A percentile compares a stretch with the other conserved stretches of the same genome.
phyloP scores from a whole-genome alignment of 1,140 invertebrate genomes.

The Lepidotrigona ventralis region DNA sequence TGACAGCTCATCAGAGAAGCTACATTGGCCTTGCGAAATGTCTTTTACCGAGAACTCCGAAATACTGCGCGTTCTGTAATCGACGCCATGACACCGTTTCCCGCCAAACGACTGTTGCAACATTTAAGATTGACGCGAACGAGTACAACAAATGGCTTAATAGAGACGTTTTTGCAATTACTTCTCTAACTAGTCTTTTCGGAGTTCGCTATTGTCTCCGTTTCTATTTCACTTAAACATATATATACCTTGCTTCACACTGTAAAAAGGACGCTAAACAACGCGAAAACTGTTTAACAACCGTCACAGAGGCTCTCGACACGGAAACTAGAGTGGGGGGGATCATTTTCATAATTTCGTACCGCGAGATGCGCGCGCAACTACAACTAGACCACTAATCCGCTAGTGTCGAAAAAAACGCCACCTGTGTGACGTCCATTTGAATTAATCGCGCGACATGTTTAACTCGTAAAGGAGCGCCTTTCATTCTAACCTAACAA shows the following conservation, averaged over 20 bases:
- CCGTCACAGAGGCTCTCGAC: no score
- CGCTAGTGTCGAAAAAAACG: neutral
- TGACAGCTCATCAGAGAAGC: neutral
- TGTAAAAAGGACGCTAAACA: neutral
- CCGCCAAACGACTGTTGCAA: neutral
- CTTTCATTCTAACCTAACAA: neutral
- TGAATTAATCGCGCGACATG: neutral
- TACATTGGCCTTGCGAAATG: no score
- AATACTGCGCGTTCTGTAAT: neutral
- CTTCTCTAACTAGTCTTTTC: constrained; percentile 5
- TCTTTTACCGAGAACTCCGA: neutral
- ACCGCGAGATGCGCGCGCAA: neutral
- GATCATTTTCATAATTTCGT: neutral
- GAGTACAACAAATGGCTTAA: neutral
- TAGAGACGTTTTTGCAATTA: constrained; percentile 24
- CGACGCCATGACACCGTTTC: neutral
- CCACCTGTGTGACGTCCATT: neutral
- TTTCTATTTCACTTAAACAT: neutral
- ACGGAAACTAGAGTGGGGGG: no score
- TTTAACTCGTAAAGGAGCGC: neutral
- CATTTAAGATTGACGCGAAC: constrained; percentile 1
- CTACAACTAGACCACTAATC: no score
- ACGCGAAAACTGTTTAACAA: no score
- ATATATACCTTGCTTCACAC: neutral
- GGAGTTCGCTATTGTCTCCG: neutral